Conservation (phyloP, 1,140 invertebrate species). For the Leptopilina clavipes region DNA sequence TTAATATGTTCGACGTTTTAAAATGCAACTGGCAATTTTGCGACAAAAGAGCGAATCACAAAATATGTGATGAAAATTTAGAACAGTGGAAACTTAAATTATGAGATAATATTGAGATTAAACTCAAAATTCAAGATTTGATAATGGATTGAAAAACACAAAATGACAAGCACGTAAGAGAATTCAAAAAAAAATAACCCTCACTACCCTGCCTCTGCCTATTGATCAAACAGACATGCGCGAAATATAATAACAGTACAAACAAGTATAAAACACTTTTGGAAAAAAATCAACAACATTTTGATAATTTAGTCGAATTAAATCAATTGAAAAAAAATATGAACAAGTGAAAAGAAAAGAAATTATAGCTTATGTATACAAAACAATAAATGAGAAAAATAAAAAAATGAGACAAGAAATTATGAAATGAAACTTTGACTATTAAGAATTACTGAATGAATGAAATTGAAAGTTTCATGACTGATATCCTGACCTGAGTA, state of each 20-base stretch:
- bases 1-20: neutral
- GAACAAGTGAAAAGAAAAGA: neutral
- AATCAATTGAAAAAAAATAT: too few species aligned
- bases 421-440: slow-evolving; percentile 21
- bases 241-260: slow-evolving; percentile 33
- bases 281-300: too few species aligned
- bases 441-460: slow-evolving; percentile 40
- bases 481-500: slow-evolving; percentile 77
- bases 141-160: slow-evolving; percentile 33
- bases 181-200: slow-evolving; percentile 30
- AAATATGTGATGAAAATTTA: neutral
- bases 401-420: slow-evolving; percentile 26
- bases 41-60: neutral
- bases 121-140: neutral
- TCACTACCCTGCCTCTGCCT: slow-evolving; percentile 29
- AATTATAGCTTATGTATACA: neutral
- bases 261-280: slow-evolving; percentile 32
- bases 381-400: neutral
- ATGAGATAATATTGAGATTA: neutral
- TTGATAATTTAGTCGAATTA: too few species aligned
- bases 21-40: neutral
- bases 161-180: slow-evolving; percentile 28
- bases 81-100: neutral
- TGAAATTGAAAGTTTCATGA: slow-evolving; percentile 44
- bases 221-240: slow-evolving; percentile 32